Base-by-base conservation (phyloP, 2,888 invertebrate species). In the Lepidochrysops patricia region DNA sequence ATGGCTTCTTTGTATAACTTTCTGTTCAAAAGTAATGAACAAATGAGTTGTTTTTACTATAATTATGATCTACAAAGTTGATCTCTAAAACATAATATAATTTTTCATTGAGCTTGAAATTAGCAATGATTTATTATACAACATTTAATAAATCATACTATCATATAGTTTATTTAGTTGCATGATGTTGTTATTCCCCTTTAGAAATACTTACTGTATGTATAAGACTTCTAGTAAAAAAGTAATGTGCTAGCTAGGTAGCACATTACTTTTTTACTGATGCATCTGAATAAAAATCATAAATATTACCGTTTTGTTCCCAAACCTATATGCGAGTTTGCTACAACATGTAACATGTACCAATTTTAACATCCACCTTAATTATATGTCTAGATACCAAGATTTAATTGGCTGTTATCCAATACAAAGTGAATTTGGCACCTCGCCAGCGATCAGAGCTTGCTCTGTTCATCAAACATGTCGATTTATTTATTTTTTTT, bases 341-440 rank as follows among this genome's bases (percentile, higher is more conserved):
- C 73, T 69, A 69, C 76, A 80, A 79, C 81, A 79, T 75, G 72
- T 70, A 73, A 83, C 79, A 83, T 81, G 77, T 81, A 86, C 82
- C 79, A 80, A 83, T 82, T 80, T 72, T 75, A 66, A 70, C 65
- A 73, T 72, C 67, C 72, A 73, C 72, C 72, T 75, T 76, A 74
- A 68, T 75, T 71, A 73, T 74, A 77, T 72, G 71, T 74, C 66
- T 80, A 79, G 76, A 66, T 74, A 70, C 66, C 76, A 82, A 80
- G 80, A 85, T 86, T 87, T 89, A 88, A 89, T 88, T 89, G 89
- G 89, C 87, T 80, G 72, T 82, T 85, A 86, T 89, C 89, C 88
- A 88, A 87, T 85, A 82, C 82, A 84, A 86, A 88, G 82, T 87
- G 82, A 84, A 82, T 79, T 78, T 89, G 89, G 88, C 84, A 70